phyloP scores from a whole-genome alignment of 2,797 vertebrate genomes.

The Pterois miles region DNA sequence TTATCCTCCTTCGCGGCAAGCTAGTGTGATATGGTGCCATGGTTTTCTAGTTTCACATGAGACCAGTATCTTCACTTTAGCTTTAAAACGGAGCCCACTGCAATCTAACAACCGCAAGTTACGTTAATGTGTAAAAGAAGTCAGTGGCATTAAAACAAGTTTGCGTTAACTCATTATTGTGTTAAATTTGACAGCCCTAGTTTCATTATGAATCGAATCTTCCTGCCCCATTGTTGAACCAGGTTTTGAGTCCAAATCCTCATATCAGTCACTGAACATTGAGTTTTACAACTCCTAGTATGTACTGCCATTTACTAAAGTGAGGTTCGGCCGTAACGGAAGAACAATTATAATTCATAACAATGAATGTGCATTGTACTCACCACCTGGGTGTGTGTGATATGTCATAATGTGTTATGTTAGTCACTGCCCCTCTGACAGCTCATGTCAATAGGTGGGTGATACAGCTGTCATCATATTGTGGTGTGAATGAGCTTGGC shows the following conservation, averaged over 20 bases:
- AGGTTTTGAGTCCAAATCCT: background rate
- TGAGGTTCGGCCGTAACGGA: slow-evolving; percentile 9
- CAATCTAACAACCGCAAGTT: no score
- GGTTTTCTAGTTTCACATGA: no score
- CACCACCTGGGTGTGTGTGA: slow-evolving; percentile 61
- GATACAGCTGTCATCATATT: slow-evolving; percentile 82
- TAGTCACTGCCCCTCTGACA: slow-evolving; percentile 79
- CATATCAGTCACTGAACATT: background rate
- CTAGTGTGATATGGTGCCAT: no score
- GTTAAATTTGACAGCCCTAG: no score
- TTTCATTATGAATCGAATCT: no score
- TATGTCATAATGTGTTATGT: slow-evolving; percentile 78
- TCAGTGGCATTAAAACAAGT: fast-evolving
- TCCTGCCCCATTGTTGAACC: background rate
- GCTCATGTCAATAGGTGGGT: slow-evolving; percentile 81
- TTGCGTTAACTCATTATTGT: fast-evolving
- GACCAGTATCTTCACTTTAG: no score
- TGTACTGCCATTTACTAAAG: background rate
- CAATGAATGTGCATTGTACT: slow-evolving; percentile 35
- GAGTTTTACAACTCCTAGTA: background rate
- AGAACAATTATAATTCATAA: slow-evolving; percentile 42
- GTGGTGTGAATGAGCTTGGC: slow-evolving; percentile 81
- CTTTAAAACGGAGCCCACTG: no score
- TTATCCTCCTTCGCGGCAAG: no score
- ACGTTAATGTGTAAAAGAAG: no score